These are phyloP conservation scores for Dryobota labecula DNA, from an alignment of 2,888 invertebrate species.

Conservation along the genomic window DNA sequence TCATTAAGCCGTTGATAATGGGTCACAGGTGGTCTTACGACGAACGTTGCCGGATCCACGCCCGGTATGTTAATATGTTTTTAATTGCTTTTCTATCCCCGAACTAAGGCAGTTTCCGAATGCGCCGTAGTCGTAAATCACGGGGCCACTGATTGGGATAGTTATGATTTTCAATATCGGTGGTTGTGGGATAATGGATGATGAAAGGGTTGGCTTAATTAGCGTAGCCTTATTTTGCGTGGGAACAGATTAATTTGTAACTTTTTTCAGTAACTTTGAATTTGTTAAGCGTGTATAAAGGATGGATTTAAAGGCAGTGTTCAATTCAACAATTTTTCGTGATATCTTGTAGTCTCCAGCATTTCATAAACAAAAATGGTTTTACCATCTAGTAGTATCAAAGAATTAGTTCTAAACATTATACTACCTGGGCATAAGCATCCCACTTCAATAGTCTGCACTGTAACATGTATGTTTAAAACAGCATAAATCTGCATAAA, in stretches of 20 bases:
- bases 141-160: slow-evolving; percentile 30
- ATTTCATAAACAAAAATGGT: no score
- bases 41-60: slow-evolving; percentile 65
- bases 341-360: no score
- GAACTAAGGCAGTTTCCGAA: slow-evolving; percentile 72
- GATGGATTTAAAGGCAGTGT: neutral
- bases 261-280: neutral
- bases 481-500: no score
- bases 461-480: no score
- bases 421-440: no score
- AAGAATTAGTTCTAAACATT: no score
- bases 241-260: neutral
- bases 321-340: neutral
- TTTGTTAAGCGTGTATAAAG: neutral
- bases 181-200: neutral
- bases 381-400: no score
- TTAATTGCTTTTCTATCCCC: slow-evolving; percentile 83
- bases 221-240: neutral
- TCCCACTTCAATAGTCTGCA: no score
- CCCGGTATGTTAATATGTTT: slow-evolving; percentile 83
- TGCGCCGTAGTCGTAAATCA: slow-evolving; percentile 56
- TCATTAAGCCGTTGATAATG: slow-evolving; percentile 78
- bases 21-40: slow-evolving; percentile 71
- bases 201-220: slow-evolving; percentile 7
- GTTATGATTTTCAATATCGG: slow-evolving; percentile 35